Percentiles rank a stretch among this genome's conserved stretches.
These are phyloP conservation scores for Drosophila kanapiae DNA, from an alignment of 1,140 invertebrate genomes.

Conservation along the genomic window DNA sequence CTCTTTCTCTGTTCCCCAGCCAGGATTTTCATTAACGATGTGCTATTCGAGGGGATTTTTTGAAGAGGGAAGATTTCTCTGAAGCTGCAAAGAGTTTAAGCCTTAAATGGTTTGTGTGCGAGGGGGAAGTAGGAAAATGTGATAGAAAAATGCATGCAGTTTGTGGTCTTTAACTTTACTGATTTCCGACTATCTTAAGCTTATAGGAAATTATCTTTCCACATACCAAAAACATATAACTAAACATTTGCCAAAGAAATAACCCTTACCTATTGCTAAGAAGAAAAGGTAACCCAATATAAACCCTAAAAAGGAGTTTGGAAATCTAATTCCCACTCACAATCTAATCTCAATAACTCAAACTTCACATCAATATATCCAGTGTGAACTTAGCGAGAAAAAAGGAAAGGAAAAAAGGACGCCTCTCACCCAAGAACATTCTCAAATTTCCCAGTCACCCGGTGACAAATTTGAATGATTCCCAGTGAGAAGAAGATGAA, in stretches of 20 bases:
- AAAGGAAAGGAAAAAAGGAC: constrained; percentile 19
- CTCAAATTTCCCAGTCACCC: constrained; percentile 39
- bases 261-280: neutral
- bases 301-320: constrained; percentile 15
- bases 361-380: constrained; percentile 15
- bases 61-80: constrained; percentile 24
- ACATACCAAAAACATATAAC: too few relatives aligned
- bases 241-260: too few relatives aligned
- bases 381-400: neutral
- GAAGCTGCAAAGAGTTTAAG: constrained; percentile 25
- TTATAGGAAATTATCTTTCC: neutral
- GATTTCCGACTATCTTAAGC: neutral
- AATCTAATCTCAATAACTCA: constrained; percentile 19
- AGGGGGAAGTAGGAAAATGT: neutral
- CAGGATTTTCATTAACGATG: constrained; percentile 73
- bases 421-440: neutral
- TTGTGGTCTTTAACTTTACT: neutral
- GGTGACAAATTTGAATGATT: constrained; percentile 49
- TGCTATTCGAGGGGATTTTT: constrained; percentile 32
- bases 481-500: neutral
- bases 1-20: constrained; percentile 4
- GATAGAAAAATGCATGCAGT: neutral
- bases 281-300: constrained; percentile 1
- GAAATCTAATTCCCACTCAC: constrained; percentile 31
- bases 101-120: constrained; percentile 17